Evolutionary conservation across 1,140 invertebrate species (phyloP).

Genomic region (Melipona quadrifasciata): DNA sequence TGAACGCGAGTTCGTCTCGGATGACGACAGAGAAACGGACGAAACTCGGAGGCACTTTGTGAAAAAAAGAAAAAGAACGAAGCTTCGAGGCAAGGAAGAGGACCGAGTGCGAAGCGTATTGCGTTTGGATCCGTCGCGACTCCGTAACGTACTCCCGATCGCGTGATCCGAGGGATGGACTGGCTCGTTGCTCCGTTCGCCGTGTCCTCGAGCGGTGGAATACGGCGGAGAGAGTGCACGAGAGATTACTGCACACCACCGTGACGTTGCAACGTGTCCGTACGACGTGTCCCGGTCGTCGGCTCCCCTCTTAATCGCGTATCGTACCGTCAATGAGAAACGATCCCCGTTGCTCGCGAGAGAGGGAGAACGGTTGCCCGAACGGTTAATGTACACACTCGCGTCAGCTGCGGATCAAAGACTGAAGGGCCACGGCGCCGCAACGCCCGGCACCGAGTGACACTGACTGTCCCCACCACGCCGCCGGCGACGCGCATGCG

Average conservation of each 20-base stretch:
- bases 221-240: background rate
- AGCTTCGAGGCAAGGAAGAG: background rate
- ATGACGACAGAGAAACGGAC: too few relatives aligned
- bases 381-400: conserved; percentile 58
- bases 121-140: background rate
- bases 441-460: conserved; percentile 78
- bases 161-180: background rate
- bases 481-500: conserved; percentile 59
- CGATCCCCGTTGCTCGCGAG: conserved; percentile 23
- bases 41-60: background rate
- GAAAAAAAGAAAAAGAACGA: background rate
- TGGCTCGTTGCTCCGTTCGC: background rate
- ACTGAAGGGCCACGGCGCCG: conserved; percentile 73
- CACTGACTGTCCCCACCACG: conserved; percentile 72
- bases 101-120: background rate
- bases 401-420: conserved; percentile 68
- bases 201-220: background rate
- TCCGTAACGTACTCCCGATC: background rate
- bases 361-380: conserved; percentile 31
- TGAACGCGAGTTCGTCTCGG: too few relatives aligned
- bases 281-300: background rate
- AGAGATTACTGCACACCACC: conserved; percentile 31
- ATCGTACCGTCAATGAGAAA: conserved; percentile 42
- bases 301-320: conserved; percentile 28
- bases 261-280: background rate